Percentiles rank a stretch among this genome's conserved stretches.
Conservation (phyloP, 2,888 invertebrate genomes). For the Lepidocyrtoides sp. region DNA sequence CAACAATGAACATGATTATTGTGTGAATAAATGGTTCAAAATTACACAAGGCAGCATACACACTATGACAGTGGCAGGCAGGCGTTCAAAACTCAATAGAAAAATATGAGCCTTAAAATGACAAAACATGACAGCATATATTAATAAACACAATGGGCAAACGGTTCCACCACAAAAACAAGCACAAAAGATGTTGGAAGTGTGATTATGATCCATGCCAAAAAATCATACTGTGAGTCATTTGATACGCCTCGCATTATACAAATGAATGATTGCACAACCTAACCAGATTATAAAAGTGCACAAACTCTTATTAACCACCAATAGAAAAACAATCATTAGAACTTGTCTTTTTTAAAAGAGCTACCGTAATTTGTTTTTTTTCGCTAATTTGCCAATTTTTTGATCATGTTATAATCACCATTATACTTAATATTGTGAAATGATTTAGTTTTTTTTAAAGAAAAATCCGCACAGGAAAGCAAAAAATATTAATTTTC, state of each 20-base stretch:
- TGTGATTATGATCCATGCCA: background rate
- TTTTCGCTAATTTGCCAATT: no score
- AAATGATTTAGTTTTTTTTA: background rate
- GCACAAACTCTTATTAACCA: background rate
- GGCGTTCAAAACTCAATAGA: conserved; percentile 59
- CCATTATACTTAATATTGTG: background rate
- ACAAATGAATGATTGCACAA: background rate
- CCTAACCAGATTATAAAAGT: background rate
- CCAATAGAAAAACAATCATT: conserved; percentile 8
- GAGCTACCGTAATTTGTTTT: background rate
- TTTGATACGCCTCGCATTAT: conserved; percentile 17
- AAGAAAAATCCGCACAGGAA: no score
- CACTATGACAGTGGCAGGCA: conserved; percentile 45
- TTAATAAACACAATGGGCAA: conserved; percentile 62
- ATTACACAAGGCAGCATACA: background rate
- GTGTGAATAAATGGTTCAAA: conserved; percentile 75
- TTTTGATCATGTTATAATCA: background rate
- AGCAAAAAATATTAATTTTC: background rate
- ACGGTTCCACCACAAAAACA: conserved; percentile 18
- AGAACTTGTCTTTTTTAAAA: background rate
- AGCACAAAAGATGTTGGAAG: conserved; percentile 37
- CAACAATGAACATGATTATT: conserved; percentile 55
- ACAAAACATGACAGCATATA: conserved; percentile 53
- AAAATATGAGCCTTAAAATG: conserved; percentile 69
- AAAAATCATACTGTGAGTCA: conserved; percentile 44